Base-by-base conservation (phyloP, 2,888 invertebrate genomes). In the Eupithecia dodoneata region DNA sequence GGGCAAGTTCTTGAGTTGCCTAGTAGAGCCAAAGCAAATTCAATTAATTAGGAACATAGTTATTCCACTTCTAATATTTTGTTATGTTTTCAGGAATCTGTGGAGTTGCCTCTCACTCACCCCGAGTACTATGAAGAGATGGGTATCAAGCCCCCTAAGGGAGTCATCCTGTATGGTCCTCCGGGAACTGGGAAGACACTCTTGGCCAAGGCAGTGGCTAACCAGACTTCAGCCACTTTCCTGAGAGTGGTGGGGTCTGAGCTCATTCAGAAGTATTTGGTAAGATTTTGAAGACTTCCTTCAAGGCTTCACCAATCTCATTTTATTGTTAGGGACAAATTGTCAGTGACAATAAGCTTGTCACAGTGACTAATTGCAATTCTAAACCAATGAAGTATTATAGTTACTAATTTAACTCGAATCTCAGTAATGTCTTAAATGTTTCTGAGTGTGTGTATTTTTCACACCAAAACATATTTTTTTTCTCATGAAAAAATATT, bases 121-220 rank as follows among this genome's bases (percentile, higher is more conserved):
- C 99, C 99, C 0, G 99, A 99, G 92, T 99, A 99, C 93, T 99
- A 99, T 90, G 99, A 99, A 92, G 99, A 99, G 95, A 99, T 99
- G 99, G 99, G 99, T 76, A 99, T 99, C 85, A 99, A 99, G 89
- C 99, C 99, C 15, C 99, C 99, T 0, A 99, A 99, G 91, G 99
- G 99, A 83, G 99, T 99, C 0, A 99, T 99, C 87, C 95, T 99
- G 59, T 99, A 99, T 92, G 99, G 99, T 0, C 98, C 98, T 30
- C 99, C 99, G 0, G 99, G 99, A 69, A 99, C 99, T 30, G 99
- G 99, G 72, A 99, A 99, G 94, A 99, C 99, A 0, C 95, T 99
- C 65, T 94, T 99, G 75, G 99, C 99, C 10, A 99, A 99, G 94
- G 99, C 99, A 42, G 99, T 99, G 0, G 99, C 99, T 69, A 99